These are phyloP conservation scores for Eulemur macaco DNA, from an alignment of 2,113 vertebrate species.

Conservation along the genomic window DNA sequence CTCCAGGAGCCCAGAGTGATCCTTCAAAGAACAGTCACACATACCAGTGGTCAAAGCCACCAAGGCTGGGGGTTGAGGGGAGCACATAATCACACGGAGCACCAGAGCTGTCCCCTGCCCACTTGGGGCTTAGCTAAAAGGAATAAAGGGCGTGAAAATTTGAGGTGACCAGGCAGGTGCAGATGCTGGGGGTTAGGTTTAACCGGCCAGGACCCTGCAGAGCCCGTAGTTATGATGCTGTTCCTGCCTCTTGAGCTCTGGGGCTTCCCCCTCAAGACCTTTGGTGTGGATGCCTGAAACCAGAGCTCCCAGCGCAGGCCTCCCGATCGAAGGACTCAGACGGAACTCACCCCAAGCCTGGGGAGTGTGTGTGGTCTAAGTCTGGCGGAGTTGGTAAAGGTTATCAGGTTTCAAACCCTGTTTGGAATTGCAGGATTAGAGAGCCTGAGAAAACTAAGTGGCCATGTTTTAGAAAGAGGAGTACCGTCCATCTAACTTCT, in stretches of 20 bases:
- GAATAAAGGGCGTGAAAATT: not conserved
- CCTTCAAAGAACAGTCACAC: not conserved
- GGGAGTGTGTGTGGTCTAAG: not conserved
- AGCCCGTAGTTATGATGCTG: not conserved
- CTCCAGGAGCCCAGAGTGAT: not conserved
- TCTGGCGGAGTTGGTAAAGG: not conserved
- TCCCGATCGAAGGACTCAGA: not conserved
- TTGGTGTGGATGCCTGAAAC: not conserved
- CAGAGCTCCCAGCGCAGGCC: not conserved
- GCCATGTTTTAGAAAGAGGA: not conserved
- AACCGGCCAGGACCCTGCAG: not conserved
- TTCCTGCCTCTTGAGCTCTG: not conserved
- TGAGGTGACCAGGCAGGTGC: not conserved
- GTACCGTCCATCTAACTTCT: not conserved
- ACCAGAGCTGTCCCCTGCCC: not conserved
- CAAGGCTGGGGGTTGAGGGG: not conserved
- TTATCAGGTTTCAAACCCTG: not conserved
- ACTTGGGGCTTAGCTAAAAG: not conserved
- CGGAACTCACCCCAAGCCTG: not conserved
- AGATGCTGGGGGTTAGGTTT: too few relatives aligned
- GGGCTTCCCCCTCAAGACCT: not conserved
- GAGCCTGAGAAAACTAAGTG: not conserved
- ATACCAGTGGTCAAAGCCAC: not conserved
- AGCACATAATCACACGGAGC: fast-evolving
- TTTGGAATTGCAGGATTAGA: not conserved